Evolutionary conservation across 2,888 invertebrate genomes (phyloP).

Genomic region (Tetheella fluctuosa): DNA sequence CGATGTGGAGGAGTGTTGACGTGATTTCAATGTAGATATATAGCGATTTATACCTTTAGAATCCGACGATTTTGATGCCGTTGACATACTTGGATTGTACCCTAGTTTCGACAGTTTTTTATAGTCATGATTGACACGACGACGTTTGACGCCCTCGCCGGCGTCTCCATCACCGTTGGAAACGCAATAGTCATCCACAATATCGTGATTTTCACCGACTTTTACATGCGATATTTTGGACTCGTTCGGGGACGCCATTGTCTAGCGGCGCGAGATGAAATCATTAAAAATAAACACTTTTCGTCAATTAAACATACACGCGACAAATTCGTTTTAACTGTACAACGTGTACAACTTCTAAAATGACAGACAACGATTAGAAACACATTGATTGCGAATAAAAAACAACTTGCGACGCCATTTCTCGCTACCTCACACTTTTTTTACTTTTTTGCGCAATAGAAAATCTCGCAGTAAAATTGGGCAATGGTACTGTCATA

Average conservation of each 20-base stretch:
- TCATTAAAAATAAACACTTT: constrained; percentile 57
- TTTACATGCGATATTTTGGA: constrained; percentile 75
- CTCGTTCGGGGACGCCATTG: constrained; percentile 82
- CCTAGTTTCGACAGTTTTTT: constrained; percentile 77
- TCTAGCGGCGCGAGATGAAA: constrained; percentile 64
- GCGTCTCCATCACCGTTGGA: constrained; percentile 65
- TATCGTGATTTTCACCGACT: constrained; percentile 73
- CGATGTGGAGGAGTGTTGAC: constrained; percentile 22
- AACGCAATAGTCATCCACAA: constrained; percentile 57
- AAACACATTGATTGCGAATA: constrained; percentile 73
- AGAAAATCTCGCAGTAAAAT: constrained; percentile 50
- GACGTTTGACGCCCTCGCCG: constrained; percentile 74
- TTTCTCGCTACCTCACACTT: constrained; percentile 73
- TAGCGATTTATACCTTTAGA: constrained; percentile 66
- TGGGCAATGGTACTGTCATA: constrained; percentile 39
- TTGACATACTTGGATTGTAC: constrained; percentile 78
- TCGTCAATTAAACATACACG: constrained; percentile 67
- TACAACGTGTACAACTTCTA: constrained; percentile 48
- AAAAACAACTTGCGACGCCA: constrained; percentile 84
- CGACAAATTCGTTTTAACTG: constrained; percentile 49
- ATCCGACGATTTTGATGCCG: constrained; percentile 61
- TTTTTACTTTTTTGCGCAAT: constrained; percentile 54
- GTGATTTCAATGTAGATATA: constrained; percentile 34
- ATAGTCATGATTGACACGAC: constrained; percentile 74
- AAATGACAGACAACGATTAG: constrained; percentile 58